Evolutionary conservation across 64 coral and sea anemone genomes (phyloP).

Genomic region (Astreopora myriophthalma): DNA sequence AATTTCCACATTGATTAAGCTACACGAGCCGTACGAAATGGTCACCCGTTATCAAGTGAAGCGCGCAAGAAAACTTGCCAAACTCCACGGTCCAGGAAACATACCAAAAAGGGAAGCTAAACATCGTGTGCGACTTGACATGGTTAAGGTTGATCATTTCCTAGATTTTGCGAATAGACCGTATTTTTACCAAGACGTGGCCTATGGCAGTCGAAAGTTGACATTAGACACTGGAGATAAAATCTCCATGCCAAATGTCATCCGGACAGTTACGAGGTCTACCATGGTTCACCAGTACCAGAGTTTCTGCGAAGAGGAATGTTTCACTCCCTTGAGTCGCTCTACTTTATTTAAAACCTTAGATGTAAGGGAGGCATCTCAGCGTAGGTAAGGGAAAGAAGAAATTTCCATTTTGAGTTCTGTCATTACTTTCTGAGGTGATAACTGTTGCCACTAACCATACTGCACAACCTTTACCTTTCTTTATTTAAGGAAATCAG

Average conservation of each 20-base stretch:
- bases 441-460: not conserved
- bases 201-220: too few species aligned
- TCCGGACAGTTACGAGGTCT: too few species aligned
- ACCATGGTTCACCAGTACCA: too few species aligned
- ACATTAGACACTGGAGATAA: not conserved
- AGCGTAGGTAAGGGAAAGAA: slow-evolving; percentile 15
- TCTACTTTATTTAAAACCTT: too few species aligned
- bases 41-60: not conserved
- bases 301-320: too few species aligned
- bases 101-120: too few species aligned
- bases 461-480: not conserved
- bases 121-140: too few species aligned
- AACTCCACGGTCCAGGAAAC: not conserved
- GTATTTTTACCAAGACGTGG: too few species aligned
- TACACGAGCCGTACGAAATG: slow-evolving; percentile 24
- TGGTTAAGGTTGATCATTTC: not conserved
- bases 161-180: too few species aligned
- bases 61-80: not conserved
- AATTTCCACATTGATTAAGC: not conserved
- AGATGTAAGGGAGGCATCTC: slow-evolving; percentile 15
- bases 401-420: not conserved
- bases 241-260: too few species aligned
- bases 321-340: too few species aligned
- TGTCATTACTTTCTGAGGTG: not conserved
- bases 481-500: too few species aligned